Evolutionary conservation across 1,140 invertebrate species (phyloP).

Genomic region (Chionoecetes opilio): DNA sequence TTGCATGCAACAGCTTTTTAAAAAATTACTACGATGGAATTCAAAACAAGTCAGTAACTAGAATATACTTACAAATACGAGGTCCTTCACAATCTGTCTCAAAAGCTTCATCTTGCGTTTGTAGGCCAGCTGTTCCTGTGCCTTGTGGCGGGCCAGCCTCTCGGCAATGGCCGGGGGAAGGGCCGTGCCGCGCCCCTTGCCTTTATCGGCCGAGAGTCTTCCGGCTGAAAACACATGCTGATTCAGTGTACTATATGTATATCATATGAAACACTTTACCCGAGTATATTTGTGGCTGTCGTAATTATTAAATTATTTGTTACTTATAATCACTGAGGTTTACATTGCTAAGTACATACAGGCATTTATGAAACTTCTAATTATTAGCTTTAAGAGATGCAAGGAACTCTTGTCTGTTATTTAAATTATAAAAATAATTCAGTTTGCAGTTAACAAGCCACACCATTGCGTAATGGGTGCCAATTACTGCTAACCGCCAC

Average conservation of each 20-base stretch:
- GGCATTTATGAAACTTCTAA: too few species aligned
- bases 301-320: too few species aligned
- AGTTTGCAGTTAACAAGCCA: too few species aligned
- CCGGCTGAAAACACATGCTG: background rate
- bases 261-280: background rate
- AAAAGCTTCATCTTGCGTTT: slow-evolving; percentile 69
- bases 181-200: slow-evolving; percentile 59
- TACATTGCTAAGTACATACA: too few species aligned
- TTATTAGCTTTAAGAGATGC: too few species aligned
- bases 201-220: slow-evolving; percentile 47
- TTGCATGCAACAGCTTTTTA: background rate
- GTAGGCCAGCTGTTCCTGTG: slow-evolving; percentile 67
- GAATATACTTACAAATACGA: slow-evolving; percentile 60
- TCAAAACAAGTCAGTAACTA: background rate
- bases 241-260: background rate
- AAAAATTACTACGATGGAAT: background rate
- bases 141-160: slow-evolving; percentile 70
- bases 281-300: too few species aligned
- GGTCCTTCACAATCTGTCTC: slow-evolving; percentile 56
- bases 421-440: too few species aligned
- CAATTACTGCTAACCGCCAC: too few species aligned
- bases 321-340: too few species aligned
- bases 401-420: too few species aligned
- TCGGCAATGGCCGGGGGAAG: slow-evolving; percentile 76
- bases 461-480: too few species aligned